A percentile compares a stretch with the other conserved stretches of the same genome.
Conservation (phyloP, 2,888 invertebrate species). For the Rosalia funebris region DNA sequence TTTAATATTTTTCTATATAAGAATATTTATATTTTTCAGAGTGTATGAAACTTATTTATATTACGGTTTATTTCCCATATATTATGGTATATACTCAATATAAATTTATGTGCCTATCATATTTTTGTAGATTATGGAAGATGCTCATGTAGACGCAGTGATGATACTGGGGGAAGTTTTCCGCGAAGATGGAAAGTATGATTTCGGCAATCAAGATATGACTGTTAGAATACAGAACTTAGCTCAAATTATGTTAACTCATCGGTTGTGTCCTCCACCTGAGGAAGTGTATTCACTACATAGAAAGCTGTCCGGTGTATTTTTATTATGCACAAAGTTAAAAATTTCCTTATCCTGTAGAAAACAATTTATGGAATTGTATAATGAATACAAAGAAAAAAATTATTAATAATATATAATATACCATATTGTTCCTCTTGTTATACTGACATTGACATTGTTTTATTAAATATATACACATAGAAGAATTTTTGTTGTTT, state of each 20-base stretch:
- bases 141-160: conserved; percentile 95
- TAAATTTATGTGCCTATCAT: neutral
- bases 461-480: too few species aligned
- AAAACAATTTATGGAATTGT: conserved; percentile 84
- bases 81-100: neutral
- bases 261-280: conserved; percentile 95
- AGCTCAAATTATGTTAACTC: conserved; percentile 93
- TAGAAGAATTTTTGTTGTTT: too few species aligned
- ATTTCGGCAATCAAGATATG: conserved; percentile 89
- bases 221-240: conserved; percentile 82
- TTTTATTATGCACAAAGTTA: conserved; percentile 89
- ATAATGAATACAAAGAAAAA: conserved; percentile 69
- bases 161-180: conserved; percentile 98
- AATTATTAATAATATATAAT: neutral
- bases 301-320: conserved; percentile 94
- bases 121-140: conserved; percentile 79
- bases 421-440: neutral
- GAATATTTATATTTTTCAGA: too few species aligned
- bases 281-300: conserved; percentile 99
- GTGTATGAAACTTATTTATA: neutral
- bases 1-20: too few species aligned
- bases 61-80: neutral
- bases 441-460: too few species aligned
- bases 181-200: conserved; percentile 78
- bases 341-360: conserved; percentile 84